phyloP scores from a whole-genome alignment of 2,113 vertebrate genomes.

The Hyaena hyaena region DNA sequence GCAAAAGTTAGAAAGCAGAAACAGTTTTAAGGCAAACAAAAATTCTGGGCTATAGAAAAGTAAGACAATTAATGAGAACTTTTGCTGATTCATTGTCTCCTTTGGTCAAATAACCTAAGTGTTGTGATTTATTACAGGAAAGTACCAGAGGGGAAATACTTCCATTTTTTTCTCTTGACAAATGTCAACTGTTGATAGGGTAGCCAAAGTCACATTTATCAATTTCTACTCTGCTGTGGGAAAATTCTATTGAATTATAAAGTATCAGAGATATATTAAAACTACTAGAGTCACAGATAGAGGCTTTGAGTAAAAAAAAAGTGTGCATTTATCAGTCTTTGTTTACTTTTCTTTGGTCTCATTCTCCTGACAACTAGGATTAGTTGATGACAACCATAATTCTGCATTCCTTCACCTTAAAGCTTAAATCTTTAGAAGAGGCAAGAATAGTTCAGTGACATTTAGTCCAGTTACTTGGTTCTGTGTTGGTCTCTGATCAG shows the following conservation, averaged over 20 bases:
- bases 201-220: slow-evolving; percentile 36
- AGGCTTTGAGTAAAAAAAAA: background rate
- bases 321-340: background rate
- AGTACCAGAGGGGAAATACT: background rate
- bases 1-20: background rate
- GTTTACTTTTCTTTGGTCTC: background rate
- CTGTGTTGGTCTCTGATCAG: background rate
- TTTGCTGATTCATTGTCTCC: slow-evolving; percentile 26
- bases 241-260: slow-evolving; percentile 33
- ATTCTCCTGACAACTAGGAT: background rate
- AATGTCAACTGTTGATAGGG: slow-evolving; percentile 24
- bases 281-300: background rate
- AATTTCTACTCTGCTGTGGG: background rate
- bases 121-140: slow-evolving; percentile 52
- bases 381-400: background rate
- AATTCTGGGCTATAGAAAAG: background rate
- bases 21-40: background rate
- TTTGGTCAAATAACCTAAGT: slow-evolving; percentile 31
- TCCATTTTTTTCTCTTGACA: slow-evolving; percentile 39
- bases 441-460: background rate
- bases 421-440: background rate
- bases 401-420: background rate
- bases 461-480: background rate
- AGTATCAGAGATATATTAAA: background rate
- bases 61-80: slow-evolving; percentile 19